Evolutionary conservation across 2,888 invertebrate genomes (phyloP), one percentile per base, ranked within the genome.

Genomic region (Mesorhabditis sp.): DNA sequence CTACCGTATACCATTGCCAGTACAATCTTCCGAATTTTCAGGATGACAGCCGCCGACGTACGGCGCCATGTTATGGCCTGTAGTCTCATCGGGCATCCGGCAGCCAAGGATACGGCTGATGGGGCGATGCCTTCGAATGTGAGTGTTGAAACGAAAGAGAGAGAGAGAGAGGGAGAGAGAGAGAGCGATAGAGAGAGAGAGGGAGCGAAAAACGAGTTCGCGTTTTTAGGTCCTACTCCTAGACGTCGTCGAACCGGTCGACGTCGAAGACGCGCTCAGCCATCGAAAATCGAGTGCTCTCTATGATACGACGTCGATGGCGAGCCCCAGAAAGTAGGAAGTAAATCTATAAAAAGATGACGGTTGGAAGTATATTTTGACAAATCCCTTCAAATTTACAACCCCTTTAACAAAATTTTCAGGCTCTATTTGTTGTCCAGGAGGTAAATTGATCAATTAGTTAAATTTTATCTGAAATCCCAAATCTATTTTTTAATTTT

Each of bases 221-320:
- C 28, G n/a, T 62, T 62, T 45, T 42, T 62, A 75, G 75, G 63
- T 75, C 67, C 63, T n/a, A 13, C 58, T 73, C 15, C 15, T 66
- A 5, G 77, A 77, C 43, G 70, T 72, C 66, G 74, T 72, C n/a
- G 69, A 70, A 10, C 75, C 75, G 43, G 70, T 80, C 45, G 80
- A 80, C 66, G 71, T 80, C 6, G 80, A 80, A 43, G 80, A 80
- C 50, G 62, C 69, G n/a, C 71, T 80, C 13, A 71, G 71, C 58
- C 62, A 74, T 70, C 44, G 76, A 63, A 69, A 70, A 75, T 69
- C 72, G 62, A 63, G 74, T 65, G 69, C 75, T 71, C 63, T 70
- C 50, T 67, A 70, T 66, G 66, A 67, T 70, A 67, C 45, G 5
- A 7, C 15, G 67, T 43, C 44, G 4, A 13, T 7, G 5, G 65